phyloP scores from a whole-genome alignment of 2,113 vertebrate species.

The Megaceryle maxima region DNA sequence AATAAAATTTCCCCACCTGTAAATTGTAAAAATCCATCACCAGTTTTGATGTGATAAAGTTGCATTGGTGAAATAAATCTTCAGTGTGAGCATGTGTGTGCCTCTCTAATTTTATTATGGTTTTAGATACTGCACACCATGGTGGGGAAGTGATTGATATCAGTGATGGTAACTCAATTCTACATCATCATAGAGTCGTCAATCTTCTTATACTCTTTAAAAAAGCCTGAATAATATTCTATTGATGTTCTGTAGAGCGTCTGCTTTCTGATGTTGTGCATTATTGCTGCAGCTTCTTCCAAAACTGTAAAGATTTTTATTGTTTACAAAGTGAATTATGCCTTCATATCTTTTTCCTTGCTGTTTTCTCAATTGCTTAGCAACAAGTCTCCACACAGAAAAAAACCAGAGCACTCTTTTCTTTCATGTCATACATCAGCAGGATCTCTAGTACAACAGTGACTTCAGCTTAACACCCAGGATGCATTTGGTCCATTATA shows the following conservation, averaged over 20 bases:
- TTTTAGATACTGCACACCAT: not conserved
- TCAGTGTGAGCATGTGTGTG: not conserved
- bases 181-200: conserved; percentile 34
- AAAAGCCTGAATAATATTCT: conserved; percentile 65
- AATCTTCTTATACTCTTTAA: conserved; percentile 47
- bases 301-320: conserved; percentile 64
- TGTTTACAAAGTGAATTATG: conserved; percentile 77
- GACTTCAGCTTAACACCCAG: not conserved
- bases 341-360: conserved; percentile 66
- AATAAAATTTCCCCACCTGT: conserved; percentile 26
- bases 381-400: conserved; percentile 61
- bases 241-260: conserved; percentile 36
- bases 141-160: conserved; percentile 63
- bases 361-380: conserved; percentile 71
- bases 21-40: conserved; percentile 31
- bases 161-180: conserved; percentile 65
- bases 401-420: not conserved
- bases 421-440: conserved; percentile 27
- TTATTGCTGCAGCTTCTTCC: conserved; percentile 64
- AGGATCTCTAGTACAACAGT: not conserved
- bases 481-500: not conserved
- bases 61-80: conserved; percentile 45
- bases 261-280: conserved; percentile 61
- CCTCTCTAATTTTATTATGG: conserved; percentile 44
- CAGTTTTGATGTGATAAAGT: conserved; percentile 46